Evolutionary conservation across 2,113 vertebrate genomes (phyloP).

Genomic region (Corydoras sp.): DNA sequence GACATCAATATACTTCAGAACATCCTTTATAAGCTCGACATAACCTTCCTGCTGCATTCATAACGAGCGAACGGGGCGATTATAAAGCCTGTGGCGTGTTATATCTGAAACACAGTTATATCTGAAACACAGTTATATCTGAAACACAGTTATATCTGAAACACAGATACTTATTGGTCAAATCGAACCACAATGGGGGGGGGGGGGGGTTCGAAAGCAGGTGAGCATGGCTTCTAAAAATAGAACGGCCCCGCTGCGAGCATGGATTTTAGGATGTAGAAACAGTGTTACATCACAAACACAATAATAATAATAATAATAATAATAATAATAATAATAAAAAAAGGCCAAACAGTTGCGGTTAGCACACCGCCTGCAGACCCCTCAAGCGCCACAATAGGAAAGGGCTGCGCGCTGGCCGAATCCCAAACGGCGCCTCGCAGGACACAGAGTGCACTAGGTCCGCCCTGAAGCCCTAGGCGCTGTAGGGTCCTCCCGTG

Average conservation of each 20-base stretch:
- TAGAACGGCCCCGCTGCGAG: background rate
- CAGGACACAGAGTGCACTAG: background rate
- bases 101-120: too few species aligned
- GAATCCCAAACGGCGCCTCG: background rate
- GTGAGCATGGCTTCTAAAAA: background rate
- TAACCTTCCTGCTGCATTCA: too few species aligned
- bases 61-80: too few species aligned
- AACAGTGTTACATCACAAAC: background rate
- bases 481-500: background rate
- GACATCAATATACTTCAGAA: too few species aligned
- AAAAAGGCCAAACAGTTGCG: background rate
- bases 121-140: too few species aligned
- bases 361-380: slow-evolving; percentile 36
- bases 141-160: too few species aligned
- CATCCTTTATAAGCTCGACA: too few species aligned
- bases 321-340: background rate
- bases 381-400: slow-evolving; percentile 53
- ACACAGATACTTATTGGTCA: too few species aligned
- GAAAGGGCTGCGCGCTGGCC: background rate
- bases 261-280: background rate
- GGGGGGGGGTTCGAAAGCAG: too few species aligned
- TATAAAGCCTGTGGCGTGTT: too few species aligned
- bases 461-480: background rate
- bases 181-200: too few species aligned
- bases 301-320: background rate